Evolutionary conservation across 1,140 invertebrate species (phyloP), one percentile per base, ranked within the genome.

Genomic region (Anthonomus grandis): DNA sequence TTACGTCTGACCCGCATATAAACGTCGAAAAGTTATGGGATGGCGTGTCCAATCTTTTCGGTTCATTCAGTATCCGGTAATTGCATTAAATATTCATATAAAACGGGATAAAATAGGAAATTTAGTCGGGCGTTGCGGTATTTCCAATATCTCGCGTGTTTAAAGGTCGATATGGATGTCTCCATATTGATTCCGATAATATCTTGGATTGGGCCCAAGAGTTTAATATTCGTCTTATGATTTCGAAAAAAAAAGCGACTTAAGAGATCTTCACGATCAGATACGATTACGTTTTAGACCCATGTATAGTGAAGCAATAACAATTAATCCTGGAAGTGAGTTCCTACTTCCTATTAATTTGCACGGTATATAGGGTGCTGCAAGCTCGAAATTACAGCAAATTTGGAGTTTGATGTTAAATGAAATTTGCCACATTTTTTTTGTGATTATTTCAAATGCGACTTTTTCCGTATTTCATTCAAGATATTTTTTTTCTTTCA

Each of bases 41-140:
- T n/a, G 22, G 42, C 42, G 46, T 48, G 46, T 37, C 17, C 17
- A 48, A 48, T 48, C 46, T 48, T 48, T 36, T 36, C 46, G 31
- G 25, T 48, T 48, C 46, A 48, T 48, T 48, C 46, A n/a, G n/a
- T n/a, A n/a, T n/a, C n/a, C n/a, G 22, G 17, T 48, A 48, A 48
- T 48, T 48, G 46, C 46, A 48, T 48, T 48, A 48, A 48, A 48
- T 48, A 48, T 48, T 48, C 46, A 36, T 36, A 48, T n/a, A n/a
- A n/a, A n/a, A n/a, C 13, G 31, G 46, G 27, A 36, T 48, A 48
- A 48, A 48, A 24, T 48, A 18, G 46, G 13, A 19, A 48, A 48
- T 48, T 48, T 48, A 48, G 19, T 12, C 5, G 31, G 27, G 17
- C 46, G 27, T 48, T 36, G 17, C 46, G 27, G 46, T 21, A 48